Base-by-base conservation (phyloP, 2,888 invertebrate genomes). In the Aspidiotus rigidus region DNA sequence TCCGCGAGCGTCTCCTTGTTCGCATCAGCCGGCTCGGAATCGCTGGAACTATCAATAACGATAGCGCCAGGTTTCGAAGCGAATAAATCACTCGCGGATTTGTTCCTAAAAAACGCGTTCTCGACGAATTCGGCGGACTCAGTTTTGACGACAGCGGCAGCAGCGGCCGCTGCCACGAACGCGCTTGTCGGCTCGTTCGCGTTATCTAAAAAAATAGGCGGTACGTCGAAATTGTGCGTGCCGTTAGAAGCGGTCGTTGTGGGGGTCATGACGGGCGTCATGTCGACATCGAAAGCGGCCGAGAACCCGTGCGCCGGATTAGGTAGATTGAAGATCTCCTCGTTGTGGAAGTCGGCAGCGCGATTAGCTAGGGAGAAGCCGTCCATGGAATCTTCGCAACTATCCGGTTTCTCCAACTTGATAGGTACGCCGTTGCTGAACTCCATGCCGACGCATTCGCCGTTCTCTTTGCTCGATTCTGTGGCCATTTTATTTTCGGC, bases 191-290 rank as follows among this genome's bases (percentile, higher is more conserved):
- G 11, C 28, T 59, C 66, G 57, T 39, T 49, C 16, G 60, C 49
- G 15, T 59, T 66, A 13, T 66, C 66, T 66, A 66, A 66, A 66
- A 66, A 66, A 64, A 57, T 56, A n/a, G 49, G 56, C 66, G 66
- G 44, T 49, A 28, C 57, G 17, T 15, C 39, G 15, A 49, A 28
- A 39, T 17, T 66, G 49, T 42, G 39, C 49, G 59, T 40, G 16
- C 41, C 9, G 56, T 55, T 55, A 17, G 56, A 13, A 8, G 56
- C 8, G 8, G n/a, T 9, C 2, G 13, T 55, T 55, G 56, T 13
- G 1, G n/a, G 9, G 11, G 59, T 17, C 9, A 39, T 59, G 11
- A n/a, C 13, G 10, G 64, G 44, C 2, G n/a, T 0, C 60, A 66
- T 66, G 9, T 66, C 66, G 6, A 56, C 16, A 39, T 59, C 66